Evolutionary conservation across 2,113 vertebrate genomes (phyloP).

Genomic region (Sardina pilchardus): DNA sequence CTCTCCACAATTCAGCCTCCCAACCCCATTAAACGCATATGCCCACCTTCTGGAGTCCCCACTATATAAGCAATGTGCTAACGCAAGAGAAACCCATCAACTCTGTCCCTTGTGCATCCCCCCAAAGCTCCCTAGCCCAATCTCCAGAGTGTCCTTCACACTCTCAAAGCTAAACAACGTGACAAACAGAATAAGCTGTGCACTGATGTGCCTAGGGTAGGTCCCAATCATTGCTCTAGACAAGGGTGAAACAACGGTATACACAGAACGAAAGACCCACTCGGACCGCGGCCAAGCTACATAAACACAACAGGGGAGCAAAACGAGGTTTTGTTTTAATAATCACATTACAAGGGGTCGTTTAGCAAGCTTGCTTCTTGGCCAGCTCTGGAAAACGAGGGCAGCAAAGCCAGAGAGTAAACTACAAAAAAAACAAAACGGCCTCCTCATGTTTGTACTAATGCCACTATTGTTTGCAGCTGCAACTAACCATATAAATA

Average conservation of each 20-base stretch:
- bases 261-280: conserved; percentile 21
- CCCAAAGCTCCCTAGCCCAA: not conserved
- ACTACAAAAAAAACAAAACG: not conserved
- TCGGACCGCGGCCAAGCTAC: conserved; percentile 22
- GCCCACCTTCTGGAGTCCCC: not conserved
- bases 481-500: conserved; percentile 24
- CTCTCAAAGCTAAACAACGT: not conserved
- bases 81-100: conserved; percentile 22
- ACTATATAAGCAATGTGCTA: not conserved
- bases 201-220: not conserved
- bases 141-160: not conserved
- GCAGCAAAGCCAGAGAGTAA: not conserved
- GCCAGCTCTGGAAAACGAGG: conserved; percentile 24
- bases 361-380: conserved; percentile 1
- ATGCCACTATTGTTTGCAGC: conserved; percentile 42
- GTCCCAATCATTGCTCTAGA: not conserved
- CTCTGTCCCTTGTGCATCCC: not conserved
- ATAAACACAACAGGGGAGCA: conserved; percentile 30
- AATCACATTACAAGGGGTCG: not conserved
- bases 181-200: not conserved
- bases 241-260: not conserved
- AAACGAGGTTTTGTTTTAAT: conserved; percentile 12
- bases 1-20: not conserved
- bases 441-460: conserved; percentile 24
- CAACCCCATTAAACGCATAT: conserved; percentile 28